phyloP scores from a whole-genome alignment of 30 jellyfish, hydroid and myxozoan species.

The Aurelia sp. region DNA sequence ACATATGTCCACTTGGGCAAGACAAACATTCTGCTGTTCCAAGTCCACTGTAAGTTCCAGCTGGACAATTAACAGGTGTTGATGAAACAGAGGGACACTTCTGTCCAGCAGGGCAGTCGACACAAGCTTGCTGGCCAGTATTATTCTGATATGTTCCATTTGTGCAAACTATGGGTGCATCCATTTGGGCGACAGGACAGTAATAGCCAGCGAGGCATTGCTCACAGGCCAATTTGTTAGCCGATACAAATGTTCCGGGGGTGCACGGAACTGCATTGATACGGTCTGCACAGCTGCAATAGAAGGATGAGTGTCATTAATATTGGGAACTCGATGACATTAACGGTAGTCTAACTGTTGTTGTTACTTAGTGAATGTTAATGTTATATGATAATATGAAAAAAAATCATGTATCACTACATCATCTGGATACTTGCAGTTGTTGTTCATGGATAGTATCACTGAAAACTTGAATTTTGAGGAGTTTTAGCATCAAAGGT shows the following conservation, averaged over 20 bases:
- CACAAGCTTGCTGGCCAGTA: conserved; percentile 63
- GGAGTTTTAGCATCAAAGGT: too few relatives aligned
- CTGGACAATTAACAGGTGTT: conserved; percentile 55
- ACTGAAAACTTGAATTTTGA: too few relatives aligned
- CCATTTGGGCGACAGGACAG: conserved; percentile 44
- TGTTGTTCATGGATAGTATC: too few relatives aligned
- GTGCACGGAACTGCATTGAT: background rate
- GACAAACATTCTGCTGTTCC: conserved; percentile 58
- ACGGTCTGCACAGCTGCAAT: conserved; percentile 20
- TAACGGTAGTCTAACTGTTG: too few relatives aligned
- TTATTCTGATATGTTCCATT: conserved; percentile 90
- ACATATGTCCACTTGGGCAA: conserved; percentile 77
- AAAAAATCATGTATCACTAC: too few relatives aligned
- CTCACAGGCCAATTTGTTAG: conserved; percentile 48
- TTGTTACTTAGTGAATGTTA: too few relatives aligned
- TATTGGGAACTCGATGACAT: too few relatives aligned
- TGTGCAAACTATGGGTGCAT: conserved; percentile 72
- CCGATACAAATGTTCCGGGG: conserved; percentile 64
- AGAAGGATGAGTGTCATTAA: too few relatives aligned
- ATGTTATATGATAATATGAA: too few relatives aligned
- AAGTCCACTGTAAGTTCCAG: conserved; percentile 49
- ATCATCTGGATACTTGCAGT: too few relatives aligned
- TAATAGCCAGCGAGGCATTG: conserved; percentile 81
- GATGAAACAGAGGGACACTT: conserved; percentile 26
- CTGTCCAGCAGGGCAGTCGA: conserved; percentile 66